Evolutionary conservation across 1,140 invertebrate species (phyloP).

Genomic region (Mizuhopecten yessoensis): DNA sequence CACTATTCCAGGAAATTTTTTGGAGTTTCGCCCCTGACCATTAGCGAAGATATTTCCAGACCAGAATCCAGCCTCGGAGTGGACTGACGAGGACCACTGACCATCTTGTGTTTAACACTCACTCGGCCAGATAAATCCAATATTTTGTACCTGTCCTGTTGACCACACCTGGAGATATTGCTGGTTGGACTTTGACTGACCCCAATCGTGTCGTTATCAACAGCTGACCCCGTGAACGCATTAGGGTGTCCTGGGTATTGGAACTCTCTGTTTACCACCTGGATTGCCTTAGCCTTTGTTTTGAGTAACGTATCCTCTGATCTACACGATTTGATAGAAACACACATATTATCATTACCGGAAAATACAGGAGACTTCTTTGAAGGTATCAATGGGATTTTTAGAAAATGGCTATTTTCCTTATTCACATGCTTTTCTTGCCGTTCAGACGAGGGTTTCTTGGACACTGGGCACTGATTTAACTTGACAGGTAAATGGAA

Average conservation of each 20-base stretch:
- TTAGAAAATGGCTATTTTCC: not conserved
- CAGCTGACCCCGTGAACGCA: not conserved
- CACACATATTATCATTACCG: not conserved
- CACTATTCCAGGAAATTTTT: not conserved
- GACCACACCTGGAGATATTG: not conserved
- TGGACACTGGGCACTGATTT: not conserved
- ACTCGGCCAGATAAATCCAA: not conserved
- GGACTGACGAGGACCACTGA: not conserved
- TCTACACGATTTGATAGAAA: not conserved
- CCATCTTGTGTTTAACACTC: not conserved
- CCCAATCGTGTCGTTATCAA: not conserved
- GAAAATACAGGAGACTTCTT: not conserved
- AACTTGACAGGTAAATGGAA: not conserved
- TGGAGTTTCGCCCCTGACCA: not conserved
- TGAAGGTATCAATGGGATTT: constrained; percentile 1
- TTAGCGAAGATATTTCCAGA: not conserved
- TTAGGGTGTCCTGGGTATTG: not conserved
- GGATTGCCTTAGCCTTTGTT: not conserved
- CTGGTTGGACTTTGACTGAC: not conserved
- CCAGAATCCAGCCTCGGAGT: not conserved
- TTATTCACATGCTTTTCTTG: not conserved
- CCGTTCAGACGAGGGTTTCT: not conserved
- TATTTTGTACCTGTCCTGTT: not conserved
- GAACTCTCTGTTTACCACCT: not conserved
- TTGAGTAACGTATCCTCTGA: not conserved